Evolutionary conservation across 2,113 vertebrate species (phyloP), one percentile per base, ranked within the genome.

Genomic region (Hippocampus abdominalis): DNA sequence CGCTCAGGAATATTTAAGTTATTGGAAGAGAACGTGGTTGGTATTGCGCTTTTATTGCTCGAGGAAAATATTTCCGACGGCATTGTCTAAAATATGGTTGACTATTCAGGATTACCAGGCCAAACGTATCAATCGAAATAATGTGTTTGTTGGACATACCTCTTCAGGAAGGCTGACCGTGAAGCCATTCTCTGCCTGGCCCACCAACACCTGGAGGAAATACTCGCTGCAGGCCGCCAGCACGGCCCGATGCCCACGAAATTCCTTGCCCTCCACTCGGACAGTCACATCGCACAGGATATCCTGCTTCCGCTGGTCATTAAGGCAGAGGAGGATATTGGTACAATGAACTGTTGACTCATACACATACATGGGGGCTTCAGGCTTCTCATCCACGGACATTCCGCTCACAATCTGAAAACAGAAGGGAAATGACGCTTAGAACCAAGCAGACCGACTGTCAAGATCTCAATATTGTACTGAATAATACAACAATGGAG

Each of bases 351-450:
- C 96, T 78, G 96, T 98, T 90, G 96, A 99, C 95, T 98, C 96
- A 98, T 98, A 99, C 92, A 99, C 96, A 89, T 98, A 99, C 96
- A 99, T 98, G 93, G 96, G 96, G 93, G 95, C 96, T 95, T 96
- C 96, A 96, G 95, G 92, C 94, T 96, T 96, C 94, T 96, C 96
- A 98, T 97, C 95, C 95, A 96, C 94, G 94, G 96, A 99, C 97
- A 99, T 98, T 93, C 96, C 96, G 96, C 96, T 97, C 93, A 95
- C 94, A 94, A 95, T 95, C 96, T 98, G 91, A 74, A 80, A 92
- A 92, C 74, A 92, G 44, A 94, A 87, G 82, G 60, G 73, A 36
- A 6, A 68, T 61, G 59, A 27, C 84, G 78, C 25, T 86, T 82
- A 76, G 68, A 81, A 69, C 57, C 70, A 27, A 68, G 63, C 57